Evolutionary conservation across 2,113 vertebrate genomes (phyloP), one percentile per base, ranked within the genome.

Genomic region (Triplophysa siluroides): DNA sequence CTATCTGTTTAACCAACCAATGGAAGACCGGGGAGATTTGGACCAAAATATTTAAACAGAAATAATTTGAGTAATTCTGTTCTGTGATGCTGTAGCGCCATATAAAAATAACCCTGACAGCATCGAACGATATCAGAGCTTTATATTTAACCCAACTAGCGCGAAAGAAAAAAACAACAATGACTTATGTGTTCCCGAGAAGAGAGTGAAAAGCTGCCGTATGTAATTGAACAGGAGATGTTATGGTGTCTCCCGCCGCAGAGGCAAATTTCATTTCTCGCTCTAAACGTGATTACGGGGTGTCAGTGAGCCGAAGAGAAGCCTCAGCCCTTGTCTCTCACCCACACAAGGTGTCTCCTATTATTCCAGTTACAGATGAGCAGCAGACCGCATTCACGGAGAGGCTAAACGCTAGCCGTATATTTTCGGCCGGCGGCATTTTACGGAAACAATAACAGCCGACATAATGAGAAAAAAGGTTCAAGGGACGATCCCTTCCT

Each of bases 181-280:
- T 68, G 74, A 85, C 67, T 54, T 43, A 75, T 64, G 64, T 47
- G n/a, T 75, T 73, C 12, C 45, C 62, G 62, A 83, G 43, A 75
- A 41, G 23, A 56, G 74, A 58, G 66, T 52, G 69, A 80, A 81
- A 77, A 74, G 68, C 63, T 82, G 76, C 71, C 8, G 21, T 50
- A 19, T 43, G 64, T 78, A 85, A 85, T 78, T 83, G 81, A 80
- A 85, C 81, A 78, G 76, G 60, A 82, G 61, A 79, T 82, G 78
- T 83, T 83, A 71, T 76, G 69, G 81, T 85, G 84, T 85, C 71
- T 83, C 75, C 76, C 12, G 50, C 26, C 45, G 50, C 78, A 2
- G 63, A 83, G 78, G 65, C 78, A 81, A 85, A 85, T 78, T 81
- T 78, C 64, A 83, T 85, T 83, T 85, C 65, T 75, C 50, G 58